These are phyloP conservation scores for Tenrec ecaudatus DNA, from an alignment of 2,113 vertebrate species.

Conservation along the genomic window DNA sequence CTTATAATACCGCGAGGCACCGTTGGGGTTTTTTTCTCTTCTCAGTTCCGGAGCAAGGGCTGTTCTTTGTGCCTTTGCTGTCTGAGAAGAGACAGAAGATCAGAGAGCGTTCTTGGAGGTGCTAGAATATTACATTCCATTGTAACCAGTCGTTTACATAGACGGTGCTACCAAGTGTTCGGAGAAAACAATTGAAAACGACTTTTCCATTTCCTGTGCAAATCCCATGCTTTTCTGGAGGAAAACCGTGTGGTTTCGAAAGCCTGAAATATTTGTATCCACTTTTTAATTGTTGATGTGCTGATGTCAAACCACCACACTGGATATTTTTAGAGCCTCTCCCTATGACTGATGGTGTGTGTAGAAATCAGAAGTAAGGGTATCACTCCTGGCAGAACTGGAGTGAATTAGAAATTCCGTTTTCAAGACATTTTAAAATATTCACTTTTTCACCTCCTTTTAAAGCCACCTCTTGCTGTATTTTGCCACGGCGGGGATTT, in stretches of 20 bases:
- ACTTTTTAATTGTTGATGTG: constrained; percentile 90
- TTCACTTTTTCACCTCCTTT: constrained; percentile 90
- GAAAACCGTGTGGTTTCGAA: constrained; percentile 82
- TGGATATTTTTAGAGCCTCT: constrained; percentile 88
- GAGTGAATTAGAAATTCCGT: constrained; percentile 91
- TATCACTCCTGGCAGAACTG: constrained; percentile 88
- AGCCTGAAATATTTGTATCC: constrained; percentile 86
- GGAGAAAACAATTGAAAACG: constrained; percentile 83
- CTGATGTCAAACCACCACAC: constrained; percentile 85
- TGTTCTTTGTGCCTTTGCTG: constrained; percentile 90
- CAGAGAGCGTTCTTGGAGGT: constrained; percentile 85
- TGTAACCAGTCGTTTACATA: constrained; percentile 86
- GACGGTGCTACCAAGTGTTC: constrained; percentile 80
- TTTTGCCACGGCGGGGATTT: constrained; percentile 91
- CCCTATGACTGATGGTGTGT: constrained; percentile 83
- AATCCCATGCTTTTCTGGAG: constrained; percentile 80
- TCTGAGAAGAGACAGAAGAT: constrained; percentile 87
- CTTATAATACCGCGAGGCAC: constrained; percentile 86
- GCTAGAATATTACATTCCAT: constrained; percentile 85
- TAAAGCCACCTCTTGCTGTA: constrained; percentile 90
- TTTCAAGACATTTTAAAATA: constrained; percentile 88
- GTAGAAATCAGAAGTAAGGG: constrained; percentile 86
- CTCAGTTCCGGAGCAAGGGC: constrained; percentile 85
- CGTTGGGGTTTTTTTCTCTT: constrained; percentile 88
- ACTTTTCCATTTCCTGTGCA: constrained; percentile 71